Conservation (phyloP, 23 tunicate species). For the Halocynthia roretzi region DNA sequence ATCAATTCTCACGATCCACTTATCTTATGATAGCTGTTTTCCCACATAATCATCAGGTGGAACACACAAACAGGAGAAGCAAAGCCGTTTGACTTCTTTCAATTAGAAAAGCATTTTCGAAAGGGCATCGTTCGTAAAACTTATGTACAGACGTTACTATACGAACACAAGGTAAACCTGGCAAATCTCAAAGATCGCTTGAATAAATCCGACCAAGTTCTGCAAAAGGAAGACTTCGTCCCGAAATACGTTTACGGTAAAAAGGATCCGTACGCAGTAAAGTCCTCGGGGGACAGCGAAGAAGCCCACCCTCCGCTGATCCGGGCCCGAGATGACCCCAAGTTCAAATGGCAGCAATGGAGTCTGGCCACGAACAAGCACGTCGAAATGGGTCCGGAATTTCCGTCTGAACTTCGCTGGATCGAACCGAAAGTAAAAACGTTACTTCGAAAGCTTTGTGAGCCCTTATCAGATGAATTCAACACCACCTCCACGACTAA, state of each 20-base stretch:
- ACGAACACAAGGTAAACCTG: slow-evolving; percentile 62
- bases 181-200: slow-evolving; percentile 26
- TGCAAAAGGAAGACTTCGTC: slow-evolving; percentile 47
- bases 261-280: slow-evolving; percentile 64
- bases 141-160: slow-evolving; percentile 76
- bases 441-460: slow-evolving; percentile 68
- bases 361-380: slow-evolving; percentile 22
- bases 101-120: slow-evolving; percentile 60
- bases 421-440: slow-evolving; percentile 82
- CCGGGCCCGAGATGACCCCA: slow-evolving; percentile 79
- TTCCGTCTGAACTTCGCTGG: slow-evolving; percentile 77
- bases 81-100: slow-evolving; percentile 75
- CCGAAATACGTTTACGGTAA: slow-evolving; percentile 66
- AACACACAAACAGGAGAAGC: slow-evolving; percentile 81
- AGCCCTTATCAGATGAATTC: slow-evolving; percentile 59
- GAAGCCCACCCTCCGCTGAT: slow-evolving; percentile 25
- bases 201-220: slow-evolving; percentile 10
- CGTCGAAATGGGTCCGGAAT: slow-evolving; percentile 58
- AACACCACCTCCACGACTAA: slow-evolving; percentile 38
- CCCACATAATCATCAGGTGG: slow-evolving; percentile 43
- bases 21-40: too few species aligned
- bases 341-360: slow-evolving; percentile 89
- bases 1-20: too few species aligned
- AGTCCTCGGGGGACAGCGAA: slow-evolving; percentile 29
- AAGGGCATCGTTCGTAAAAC: slow-evolving; percentile 83